These are phyloP conservation scores for Macaca nemestrina DNA, from an alignment of 2,113 vertebrate species.

Conservation along the genomic window DNA sequence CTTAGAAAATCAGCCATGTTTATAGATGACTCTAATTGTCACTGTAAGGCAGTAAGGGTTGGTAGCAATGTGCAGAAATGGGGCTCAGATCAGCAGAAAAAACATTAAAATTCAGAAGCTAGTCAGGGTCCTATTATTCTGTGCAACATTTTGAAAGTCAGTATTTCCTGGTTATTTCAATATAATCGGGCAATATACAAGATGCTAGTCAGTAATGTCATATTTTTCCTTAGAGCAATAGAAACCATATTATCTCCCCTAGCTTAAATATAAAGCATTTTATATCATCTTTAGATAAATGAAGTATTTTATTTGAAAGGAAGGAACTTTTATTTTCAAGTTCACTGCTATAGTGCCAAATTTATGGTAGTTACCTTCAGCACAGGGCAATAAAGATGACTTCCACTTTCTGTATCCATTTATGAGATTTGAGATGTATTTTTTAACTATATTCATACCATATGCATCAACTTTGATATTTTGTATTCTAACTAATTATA, in stretches of 20 bases:
- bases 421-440: neutral
- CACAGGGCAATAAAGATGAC: neutral
- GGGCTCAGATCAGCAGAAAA: neutral
- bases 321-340: neutral
- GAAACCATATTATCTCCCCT: neutral
- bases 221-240: neutral
- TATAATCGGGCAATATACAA: neutral
- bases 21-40: neutral
- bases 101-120: neutral
- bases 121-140: neutral
- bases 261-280: neutral
- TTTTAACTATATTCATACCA: neutral
- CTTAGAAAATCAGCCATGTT: neutral
- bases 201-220: neutral
- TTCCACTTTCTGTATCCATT: neutral
- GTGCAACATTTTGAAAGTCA: neutral
- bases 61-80: neutral
- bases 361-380: neutral
- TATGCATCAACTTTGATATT: neutral
- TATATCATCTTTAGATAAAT: neutral
- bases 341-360: neutral
- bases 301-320: neutral
- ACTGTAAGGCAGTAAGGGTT: fast-evolving
- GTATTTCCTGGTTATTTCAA: neutral
- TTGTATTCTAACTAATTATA: neutral